Conservation (phyloP, 2,797 vertebrate genomes). For the Muscicapa striata region DNA sequence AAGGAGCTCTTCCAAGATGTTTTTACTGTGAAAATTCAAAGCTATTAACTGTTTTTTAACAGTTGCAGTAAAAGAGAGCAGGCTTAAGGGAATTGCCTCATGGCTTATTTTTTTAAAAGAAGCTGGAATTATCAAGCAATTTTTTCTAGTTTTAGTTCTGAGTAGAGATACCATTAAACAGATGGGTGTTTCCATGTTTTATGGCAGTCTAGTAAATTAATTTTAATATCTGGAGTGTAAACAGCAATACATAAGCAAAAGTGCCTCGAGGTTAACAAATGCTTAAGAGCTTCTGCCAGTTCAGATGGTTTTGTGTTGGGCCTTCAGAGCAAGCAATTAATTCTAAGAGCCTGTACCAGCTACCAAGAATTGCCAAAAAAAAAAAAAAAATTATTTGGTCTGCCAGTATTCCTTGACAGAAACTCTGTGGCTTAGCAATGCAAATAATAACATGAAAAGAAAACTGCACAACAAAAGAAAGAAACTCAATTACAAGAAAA, state of each 20-base stretch:
- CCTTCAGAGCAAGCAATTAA: neutral
- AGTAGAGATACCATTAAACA: neutral
- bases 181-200: conserved; percentile 1
- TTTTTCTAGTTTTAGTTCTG: neutral
- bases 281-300: neutral
- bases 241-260: neutral
- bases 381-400: neutral
- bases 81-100: neutral
- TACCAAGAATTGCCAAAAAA: neutral
- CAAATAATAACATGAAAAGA: neutral
- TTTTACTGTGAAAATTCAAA: neutral
- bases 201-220: neutral
- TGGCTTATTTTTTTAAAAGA: neutral
- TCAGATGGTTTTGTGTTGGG: neutral
- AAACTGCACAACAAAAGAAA: neutral
- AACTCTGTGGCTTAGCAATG: neutral
- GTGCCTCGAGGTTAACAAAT: conserved; percentile 36
- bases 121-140: neutral
- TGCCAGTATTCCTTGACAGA: neutral
- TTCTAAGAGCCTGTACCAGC: neutral
- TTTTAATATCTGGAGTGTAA: conserved; percentile 35
- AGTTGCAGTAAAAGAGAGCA: neutral
- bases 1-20: neutral
- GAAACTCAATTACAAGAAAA: neutral
- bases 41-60: neutral